These are phyloP conservation scores for Branchinecta sandiegonensis DNA, from an alignment of 2,888 invertebrate genomes.

Conservation along the genomic window DNA sequence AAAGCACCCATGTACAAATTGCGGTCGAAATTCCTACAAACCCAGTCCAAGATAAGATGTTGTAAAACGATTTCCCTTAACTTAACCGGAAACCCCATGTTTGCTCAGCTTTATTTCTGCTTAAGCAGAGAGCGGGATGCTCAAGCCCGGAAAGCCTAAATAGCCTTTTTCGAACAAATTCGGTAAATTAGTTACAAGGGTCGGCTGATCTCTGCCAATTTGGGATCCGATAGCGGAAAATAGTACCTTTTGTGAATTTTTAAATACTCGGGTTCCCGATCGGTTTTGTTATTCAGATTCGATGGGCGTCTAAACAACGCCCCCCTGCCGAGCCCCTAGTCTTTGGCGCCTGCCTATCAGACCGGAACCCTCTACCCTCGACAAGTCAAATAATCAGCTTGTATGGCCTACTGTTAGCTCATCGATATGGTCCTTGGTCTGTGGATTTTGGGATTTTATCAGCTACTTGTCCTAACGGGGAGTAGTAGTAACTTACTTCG, in stretches of 20 bases:
- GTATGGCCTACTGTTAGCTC: neutral
- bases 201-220: conserved; percentile 13
- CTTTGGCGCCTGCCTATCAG: conserved; percentile 16
- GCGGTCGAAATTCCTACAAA: no score
- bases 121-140: no score
- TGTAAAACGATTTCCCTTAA: no score
- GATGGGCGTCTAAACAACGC: conserved; percentile 13
- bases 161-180: conserved; percentile 9
- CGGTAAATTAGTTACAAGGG: neutral
- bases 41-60: no score
- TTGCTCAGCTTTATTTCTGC: no score
- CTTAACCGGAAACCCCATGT: no score
- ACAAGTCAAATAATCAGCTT: conserved; percentile 12
- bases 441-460: conserved; percentile 1
- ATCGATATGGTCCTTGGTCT: neutral
- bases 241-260: conserved; percentile 9
- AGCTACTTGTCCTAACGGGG: neutral
- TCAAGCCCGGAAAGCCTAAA: neutral
- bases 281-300: conserved; percentile 10
- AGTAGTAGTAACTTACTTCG: neutral
- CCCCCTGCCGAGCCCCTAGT: conserved; percentile 5
- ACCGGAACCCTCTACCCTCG: neutral
- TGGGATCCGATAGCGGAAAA: neutral
- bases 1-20: no score
- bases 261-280: neutral